Percentiles rank a stretch among this genome's conserved stretches.
phyloP scores from a whole-genome alignment of 2,888 invertebrate species.

The Trilocha varians region DNA sequence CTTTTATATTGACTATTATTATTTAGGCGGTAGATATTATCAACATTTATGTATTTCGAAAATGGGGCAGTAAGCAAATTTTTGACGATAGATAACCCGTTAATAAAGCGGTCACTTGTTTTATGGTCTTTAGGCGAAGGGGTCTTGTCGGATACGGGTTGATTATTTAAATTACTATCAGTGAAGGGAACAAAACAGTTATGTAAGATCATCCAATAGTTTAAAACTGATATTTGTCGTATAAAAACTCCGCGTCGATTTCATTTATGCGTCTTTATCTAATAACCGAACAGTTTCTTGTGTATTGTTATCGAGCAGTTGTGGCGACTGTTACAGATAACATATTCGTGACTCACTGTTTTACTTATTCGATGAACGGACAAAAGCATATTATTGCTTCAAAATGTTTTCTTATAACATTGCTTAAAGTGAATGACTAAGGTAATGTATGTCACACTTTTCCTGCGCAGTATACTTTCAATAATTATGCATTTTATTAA shows the following conservation, averaged over 20 bases:
- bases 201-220: no score
- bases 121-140: conserved; percentile 15
- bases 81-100: no score
- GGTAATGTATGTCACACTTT: neutral
- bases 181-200: no score
- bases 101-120: no score
- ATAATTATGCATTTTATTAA: no score
- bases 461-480: no score
- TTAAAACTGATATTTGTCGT: conserved; percentile 11
- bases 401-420: neutral
- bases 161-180: conserved; percentile 50
- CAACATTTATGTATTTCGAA: no score
- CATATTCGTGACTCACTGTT: conserved; percentile 28
- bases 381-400: neutral
- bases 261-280: conserved; percentile 15
- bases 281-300: conserved; percentile 15
- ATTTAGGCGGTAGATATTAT: no score
- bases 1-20: no score
- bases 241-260: conserved; percentile 13
- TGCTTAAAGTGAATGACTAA: neutral
- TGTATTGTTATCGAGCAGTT: conserved; percentile 31
- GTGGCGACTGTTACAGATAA: conserved; percentile 30
- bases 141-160: conserved; percentile 49
- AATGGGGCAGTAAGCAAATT: no score
- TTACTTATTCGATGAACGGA: neutral